A percentile compares a stretch with the other conserved stretches of the same genome.
Evolutionary conservation across 1,140 invertebrate species (phyloP).

Genomic region (Leptoteleia sp.): DNA sequence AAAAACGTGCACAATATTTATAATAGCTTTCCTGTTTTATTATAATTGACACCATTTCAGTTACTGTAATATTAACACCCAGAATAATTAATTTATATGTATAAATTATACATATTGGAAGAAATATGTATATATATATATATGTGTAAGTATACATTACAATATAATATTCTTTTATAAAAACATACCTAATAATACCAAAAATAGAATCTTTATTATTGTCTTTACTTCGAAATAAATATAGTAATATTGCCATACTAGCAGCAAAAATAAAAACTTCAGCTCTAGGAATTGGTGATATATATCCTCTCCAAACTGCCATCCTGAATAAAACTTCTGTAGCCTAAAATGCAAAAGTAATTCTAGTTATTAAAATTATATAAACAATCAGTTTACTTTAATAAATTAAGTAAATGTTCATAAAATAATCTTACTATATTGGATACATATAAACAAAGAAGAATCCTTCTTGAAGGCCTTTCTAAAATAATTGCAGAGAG

Average conservation of each 20-base stretch:
- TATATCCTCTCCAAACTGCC: constrained; percentile 84
- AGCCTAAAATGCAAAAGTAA: constrained; percentile 81
- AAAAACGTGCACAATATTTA: too few relatives aligned
- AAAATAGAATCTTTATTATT: constrained; percentile 84
- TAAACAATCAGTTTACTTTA: neutral
- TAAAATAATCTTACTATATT: constrained; percentile 85
- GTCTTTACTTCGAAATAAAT: constrained; percentile 82
- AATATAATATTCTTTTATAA: too few relatives aligned
- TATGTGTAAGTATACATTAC: too few relatives aligned
- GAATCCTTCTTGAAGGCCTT: constrained; percentile 85
- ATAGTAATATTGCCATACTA: constrained; percentile 83
- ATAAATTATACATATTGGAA: too few relatives aligned
- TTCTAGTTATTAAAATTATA: constrained; percentile 13
- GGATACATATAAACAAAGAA: constrained; percentile 89
- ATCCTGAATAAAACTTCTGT: constrained; percentile 90
- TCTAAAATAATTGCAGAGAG: constrained; percentile 88
- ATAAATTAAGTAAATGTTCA: constrained; percentile 12
- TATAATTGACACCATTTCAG: too few relatives aligned
- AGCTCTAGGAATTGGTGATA: constrained; percentile 84
- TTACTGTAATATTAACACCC: too few relatives aligned
- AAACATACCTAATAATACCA: constrained; percentile 83
- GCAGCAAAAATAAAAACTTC: constrained; percentile 85
- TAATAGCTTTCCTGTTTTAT: too few relatives aligned
- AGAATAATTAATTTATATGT: too few relatives aligned
- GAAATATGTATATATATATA: too few relatives aligned